Percentiles rank a stretch among this genome's conserved stretches.
Evolutionary conservation across 2,888 invertebrate genomes (phyloP).

Genomic region (Temnothorax ravouxi): DNA sequence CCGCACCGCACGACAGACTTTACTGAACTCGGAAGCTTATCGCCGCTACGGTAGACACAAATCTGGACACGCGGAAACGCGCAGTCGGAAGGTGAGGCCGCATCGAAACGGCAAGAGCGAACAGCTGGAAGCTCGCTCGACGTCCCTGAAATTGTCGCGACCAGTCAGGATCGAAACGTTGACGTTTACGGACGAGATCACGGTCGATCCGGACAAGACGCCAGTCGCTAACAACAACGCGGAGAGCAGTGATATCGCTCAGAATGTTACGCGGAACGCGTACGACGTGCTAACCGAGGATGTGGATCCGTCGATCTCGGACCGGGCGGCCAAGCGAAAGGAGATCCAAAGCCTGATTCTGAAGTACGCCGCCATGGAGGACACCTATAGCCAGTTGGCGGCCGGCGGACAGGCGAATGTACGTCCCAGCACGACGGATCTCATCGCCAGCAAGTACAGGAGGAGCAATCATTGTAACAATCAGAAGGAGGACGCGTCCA

Average conservation of each 20-base stretch:
- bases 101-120: slow-evolving; percentile 90
- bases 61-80: slow-evolving; percentile 82
- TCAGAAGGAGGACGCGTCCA: slow-evolving; percentile 61
- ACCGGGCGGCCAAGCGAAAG: slow-evolving; percentile 93
- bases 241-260: slow-evolving; percentile 62
- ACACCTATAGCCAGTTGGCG: slow-evolving; percentile 89
- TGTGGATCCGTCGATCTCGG: slow-evolving; percentile 89
- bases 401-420: slow-evolving; percentile 83
- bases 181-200: slow-evolving; percentile 57
- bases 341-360: slow-evolving; percentile 94
- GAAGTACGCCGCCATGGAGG: slow-evolving; percentile 94
- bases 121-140: slow-evolving; percentile 87
- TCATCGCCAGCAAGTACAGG: slow-evolving; percentile 85
- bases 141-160: slow-evolving; percentile 80
- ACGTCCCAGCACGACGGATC: slow-evolving; percentile 78
- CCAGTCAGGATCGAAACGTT: slow-evolving; percentile 87
- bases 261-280: slow-evolving; percentile 83
- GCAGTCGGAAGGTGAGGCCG: slow-evolving; percentile 84
- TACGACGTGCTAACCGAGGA: slow-evolving; percentile 83
- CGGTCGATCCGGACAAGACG: slow-evolving; percentile 84
- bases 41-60: slow-evolving; percentile 86
- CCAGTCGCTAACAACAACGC: slow-evolving; percentile 75
- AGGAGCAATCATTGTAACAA: slow-evolving; percentile 65
- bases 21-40: slow-evolving; percentile 86
- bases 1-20: slow-evolving; percentile 87